Base-by-base conservation (phyloP, 2,113 vertebrate species). In the Apus apus region DNA sequence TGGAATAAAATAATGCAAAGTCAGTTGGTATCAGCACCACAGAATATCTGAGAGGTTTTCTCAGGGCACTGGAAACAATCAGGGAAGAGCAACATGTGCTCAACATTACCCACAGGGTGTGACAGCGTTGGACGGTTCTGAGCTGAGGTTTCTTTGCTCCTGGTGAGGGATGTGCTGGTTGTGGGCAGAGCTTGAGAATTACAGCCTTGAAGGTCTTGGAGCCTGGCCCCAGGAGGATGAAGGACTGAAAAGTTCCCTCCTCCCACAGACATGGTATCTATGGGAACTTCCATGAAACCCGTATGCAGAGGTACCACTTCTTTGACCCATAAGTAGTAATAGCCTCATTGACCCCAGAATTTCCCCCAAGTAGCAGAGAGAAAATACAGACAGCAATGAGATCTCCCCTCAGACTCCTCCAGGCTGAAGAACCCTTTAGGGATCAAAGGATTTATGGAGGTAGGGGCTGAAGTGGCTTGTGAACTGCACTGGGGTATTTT, bases 21-120 rank as follows among this genome's bases (percentile, higher is more conserved):
- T 16, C n/a, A n/a, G 38, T 10, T 32, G 38, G 9, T 15, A 46
- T 19, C 54, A 20, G 70, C 60, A 45, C 12, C 6, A 8, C 48
- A 23, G 38, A 38, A 27, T 2, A 16, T 1, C 16, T 3, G 23
- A 34, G 29, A 56, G 23, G 27, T 57, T 64, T 30, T 56, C 75
- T 65, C 16, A 11, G 48, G 5, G 10, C 8, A 5, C 29, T 40
- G 43, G 1, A 48, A 40, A 51, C 12, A 0, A 40, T 27, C 57
- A 48, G 14, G 2, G 5, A 61, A 13, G 27, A 64, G 34, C 25
- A 29, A 40, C 19, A 29, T 29, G 4, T 19, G 38, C 38, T n/a
- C 32, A 10, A 26, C 32, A 11, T 4, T 18, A 13, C 38, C 3
- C 20, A 18, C 40, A 14, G 15, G 9, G 23, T 5, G 3, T 1